Evolutionary conservation across 2,888 invertebrate species (phyloP), one percentile per base, ranked within the genome.

Genomic region (Heliconius charithonia): DNA sequence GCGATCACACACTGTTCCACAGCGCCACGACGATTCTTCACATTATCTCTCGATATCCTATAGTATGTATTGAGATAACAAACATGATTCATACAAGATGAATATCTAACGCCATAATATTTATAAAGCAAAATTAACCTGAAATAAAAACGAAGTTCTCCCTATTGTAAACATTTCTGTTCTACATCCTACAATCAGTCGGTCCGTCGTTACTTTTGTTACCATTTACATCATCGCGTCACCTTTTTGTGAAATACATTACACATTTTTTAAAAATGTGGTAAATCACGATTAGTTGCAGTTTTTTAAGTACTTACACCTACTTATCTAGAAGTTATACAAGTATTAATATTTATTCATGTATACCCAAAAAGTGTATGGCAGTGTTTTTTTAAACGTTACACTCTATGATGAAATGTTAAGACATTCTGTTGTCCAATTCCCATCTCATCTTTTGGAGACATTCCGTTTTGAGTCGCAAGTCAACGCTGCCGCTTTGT

Each of bases 31-130:
- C n/a, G n/a, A 3, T 29, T 29, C 29, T 29, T 29, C 29, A 27
- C 7, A 25, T 4, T 32, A 32, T 19, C n/a, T n/a, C n/a, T 37
- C n/a, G 4, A 22, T 25, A 41, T 16, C 67, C 25, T 41, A 41
- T 41, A 41, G 9, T 6, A 59, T n/a, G 13, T 25, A 13, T 6
- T 59, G 16, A 32, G 29, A 59, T 16, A 56, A 4, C 32, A n/a
- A 72, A 56, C 32, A 16, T 72, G 59, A 72, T 59, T 72, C 72
- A 59, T 72, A n/a, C 32, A 2, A 59, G 19, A 32, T 37, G 56
- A 72, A 72, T 59, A 4, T 25, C 29, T 51, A 63, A 71, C 32
- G 62, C 70, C 70, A 76, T 63, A 76, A 76, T 76, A 76, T 76
- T 76, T 71, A 70, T 63, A 76, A 51, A 45, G 70, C 22, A 41